phyloP scores from a whole-genome alignment of 2,888 invertebrate genomes.

The Nudaria mundana region DNA sequence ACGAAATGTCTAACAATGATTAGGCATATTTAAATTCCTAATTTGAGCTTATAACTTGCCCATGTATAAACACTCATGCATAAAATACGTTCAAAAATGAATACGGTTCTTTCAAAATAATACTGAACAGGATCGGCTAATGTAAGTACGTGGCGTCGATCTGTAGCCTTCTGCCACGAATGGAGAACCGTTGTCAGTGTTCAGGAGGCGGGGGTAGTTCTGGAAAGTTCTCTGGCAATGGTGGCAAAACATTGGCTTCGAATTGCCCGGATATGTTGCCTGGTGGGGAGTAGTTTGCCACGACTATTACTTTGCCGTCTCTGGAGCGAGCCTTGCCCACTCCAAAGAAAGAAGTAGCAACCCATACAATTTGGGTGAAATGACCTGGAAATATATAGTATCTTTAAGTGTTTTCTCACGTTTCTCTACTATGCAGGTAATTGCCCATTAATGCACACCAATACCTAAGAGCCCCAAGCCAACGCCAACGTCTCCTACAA shows the following conservation, averaged over 20 bases:
- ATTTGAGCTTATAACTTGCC: too few relatives aligned
- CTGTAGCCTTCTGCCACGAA: conserved; percentile 66
- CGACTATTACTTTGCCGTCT: conserved; percentile 90
- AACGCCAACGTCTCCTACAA: too few relatives aligned
- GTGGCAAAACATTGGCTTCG: conserved; percentile 88
- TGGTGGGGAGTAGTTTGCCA: conserved; percentile 91
- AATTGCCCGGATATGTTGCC: conserved; percentile 89
- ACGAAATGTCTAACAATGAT: too few relatives aligned
- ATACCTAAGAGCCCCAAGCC: too few relatives aligned
- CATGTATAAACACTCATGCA: too few relatives aligned
- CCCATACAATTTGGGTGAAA: conserved; percentile 94
- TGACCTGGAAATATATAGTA: conserved; percentile 81
- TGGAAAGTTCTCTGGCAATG: conserved; percentile 82
- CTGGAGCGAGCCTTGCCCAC: conserved; percentile 90
- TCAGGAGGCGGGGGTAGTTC: conserved; percentile 59
- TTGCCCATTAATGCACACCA: too few relatives aligned
- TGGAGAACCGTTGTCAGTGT: conserved; percentile 69
- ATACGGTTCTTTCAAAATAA: too few relatives aligned
- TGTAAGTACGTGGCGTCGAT: conserved; percentile 59
- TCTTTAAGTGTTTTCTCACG: too few relatives aligned
- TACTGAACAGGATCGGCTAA: too few relatives aligned
- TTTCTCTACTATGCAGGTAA: too few relatives aligned
- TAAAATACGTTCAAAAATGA: too few relatives aligned
- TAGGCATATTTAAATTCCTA: too few relatives aligned
- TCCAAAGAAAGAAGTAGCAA: conserved; percentile 87